Percentiles rank a stretch among this genome's conserved stretches.
phyloP scores from a whole-genome alignment of 2,888 invertebrate genomes.

The Pantelozetes paolii region DNA sequence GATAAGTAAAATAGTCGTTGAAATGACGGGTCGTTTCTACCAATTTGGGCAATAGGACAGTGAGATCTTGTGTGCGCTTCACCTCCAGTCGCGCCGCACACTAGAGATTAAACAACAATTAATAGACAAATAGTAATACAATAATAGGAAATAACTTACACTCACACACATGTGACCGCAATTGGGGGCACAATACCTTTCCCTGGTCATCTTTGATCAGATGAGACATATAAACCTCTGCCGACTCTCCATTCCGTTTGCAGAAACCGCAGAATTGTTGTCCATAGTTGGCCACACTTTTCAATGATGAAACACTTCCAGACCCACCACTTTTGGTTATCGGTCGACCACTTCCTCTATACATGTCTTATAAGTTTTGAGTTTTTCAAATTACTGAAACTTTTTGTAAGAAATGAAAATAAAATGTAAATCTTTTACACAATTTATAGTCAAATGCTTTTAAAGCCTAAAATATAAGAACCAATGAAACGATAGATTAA shows the following conservation, averaged over 20 bases:
- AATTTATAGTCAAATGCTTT: too few relatives aligned
- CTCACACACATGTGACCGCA: conserved; percentile 47
- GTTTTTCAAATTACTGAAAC: neutral
- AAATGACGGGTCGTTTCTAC: neutral
- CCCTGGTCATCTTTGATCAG: conserved; percentile 24
- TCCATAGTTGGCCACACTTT: too few relatives aligned
- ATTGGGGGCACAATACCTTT: conserved; percentile 47
- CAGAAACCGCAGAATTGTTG: conserved; percentile 24
- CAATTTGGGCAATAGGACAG: conserved; percentile 44
- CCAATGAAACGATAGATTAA: too few relatives aligned
- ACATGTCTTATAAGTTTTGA: neutral
- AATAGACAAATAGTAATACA: neutral
- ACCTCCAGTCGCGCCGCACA: conserved; percentile 48
- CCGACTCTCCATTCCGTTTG: conserved; percentile 22
- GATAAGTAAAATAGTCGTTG: neutral
- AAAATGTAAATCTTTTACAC: too few relatives aligned
- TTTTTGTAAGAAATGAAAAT: too few relatives aligned
- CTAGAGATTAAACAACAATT: neutral
- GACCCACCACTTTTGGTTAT: too few relatives aligned
- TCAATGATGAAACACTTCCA: too few relatives aligned
- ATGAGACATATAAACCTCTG: neutral
- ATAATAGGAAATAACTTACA: neutral
- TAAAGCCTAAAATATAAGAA: too few relatives aligned
- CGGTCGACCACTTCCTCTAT: neutral
- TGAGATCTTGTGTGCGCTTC: conserved; percentile 49